These are phyloP conservation scores for Cariama cristata DNA, from an alignment of 2,113 vertebrate genomes.

Conservation along the genomic window DNA sequence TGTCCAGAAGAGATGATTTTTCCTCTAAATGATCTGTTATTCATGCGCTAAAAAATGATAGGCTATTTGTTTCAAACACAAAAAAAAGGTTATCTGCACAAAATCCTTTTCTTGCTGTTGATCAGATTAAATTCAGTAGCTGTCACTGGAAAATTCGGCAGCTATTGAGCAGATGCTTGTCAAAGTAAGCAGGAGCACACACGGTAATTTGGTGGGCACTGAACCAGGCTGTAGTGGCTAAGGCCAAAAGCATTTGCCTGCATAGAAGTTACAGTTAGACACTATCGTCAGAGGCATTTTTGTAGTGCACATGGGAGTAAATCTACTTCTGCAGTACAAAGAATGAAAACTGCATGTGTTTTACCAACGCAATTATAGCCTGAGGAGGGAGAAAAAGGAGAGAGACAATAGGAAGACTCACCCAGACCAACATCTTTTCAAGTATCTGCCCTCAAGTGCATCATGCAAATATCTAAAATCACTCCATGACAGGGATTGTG, in stretches of 20 bases:
- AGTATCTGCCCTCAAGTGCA: neutral
- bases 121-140: neutral
- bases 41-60: neutral
- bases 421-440: neutral
- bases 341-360: neutral
- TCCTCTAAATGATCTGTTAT: neutral
- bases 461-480: neutral
- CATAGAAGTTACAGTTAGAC: neutral
- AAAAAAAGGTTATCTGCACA: neutral
- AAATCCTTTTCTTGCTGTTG: neutral
- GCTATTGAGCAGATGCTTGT: neutral
- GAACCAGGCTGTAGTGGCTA: neutral
- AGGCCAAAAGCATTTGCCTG: neutral
- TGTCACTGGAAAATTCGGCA: neutral
- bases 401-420: neutral
- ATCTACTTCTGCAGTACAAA: neutral
- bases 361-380: neutral
- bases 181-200: neutral
- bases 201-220: neutral
- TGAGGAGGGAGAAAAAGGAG: neutral
- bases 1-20: neutral
- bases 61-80: neutral
- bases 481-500: accelerated
- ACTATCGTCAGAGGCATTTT: neutral
- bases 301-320: neutral